Conservation (phyloP, 2,888 invertebrate genomes). For the Spilosoma lubricipeda region DNA sequence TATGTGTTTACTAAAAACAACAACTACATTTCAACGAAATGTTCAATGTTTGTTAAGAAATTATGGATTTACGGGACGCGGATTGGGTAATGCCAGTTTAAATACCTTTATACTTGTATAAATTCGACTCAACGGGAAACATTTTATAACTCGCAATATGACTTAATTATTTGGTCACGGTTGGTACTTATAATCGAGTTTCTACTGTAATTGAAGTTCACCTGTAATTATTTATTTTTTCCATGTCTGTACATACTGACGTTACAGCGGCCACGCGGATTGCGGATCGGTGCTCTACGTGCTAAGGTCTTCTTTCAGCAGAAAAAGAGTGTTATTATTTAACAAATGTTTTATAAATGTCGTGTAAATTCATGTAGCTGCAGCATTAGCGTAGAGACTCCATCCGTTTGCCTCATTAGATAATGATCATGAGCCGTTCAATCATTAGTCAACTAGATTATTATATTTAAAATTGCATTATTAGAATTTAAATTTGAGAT, state of each 20-base stretch:
- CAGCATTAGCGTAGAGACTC: neutral
- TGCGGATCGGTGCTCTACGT: conserved; percentile 65
- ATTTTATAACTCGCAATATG: too few relatives aligned
- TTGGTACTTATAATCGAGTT: too few relatives aligned
- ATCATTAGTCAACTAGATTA: neutral
- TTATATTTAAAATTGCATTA: neutral
- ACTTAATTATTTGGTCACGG: too few relatives aligned
- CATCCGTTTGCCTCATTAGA: neutral
- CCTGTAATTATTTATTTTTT: conserved; percentile 53
- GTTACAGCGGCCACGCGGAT: conserved; percentile 67
- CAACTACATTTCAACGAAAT: too few relatives aligned
- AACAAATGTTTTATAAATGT: conserved; percentile 18
- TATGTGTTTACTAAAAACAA: too few relatives aligned
- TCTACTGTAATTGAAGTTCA: neutral
- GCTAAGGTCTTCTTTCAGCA: conserved; percentile 63
- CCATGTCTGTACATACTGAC: conserved; percentile 70
- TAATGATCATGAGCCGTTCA: neutral
- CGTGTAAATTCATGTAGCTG: conserved; percentile 16
- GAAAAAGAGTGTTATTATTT: conserved; percentile 33
- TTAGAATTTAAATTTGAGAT: neutral
- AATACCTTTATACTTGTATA: too few relatives aligned
- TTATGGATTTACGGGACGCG: too few relatives aligned
- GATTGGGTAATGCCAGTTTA: too few relatives aligned
- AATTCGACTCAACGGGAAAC: too few relatives aligned
- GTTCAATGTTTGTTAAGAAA: too few relatives aligned